phyloP scores from a whole-genome alignment of 1,140 invertebrate species.

The Drosophila albomicans region DNA sequence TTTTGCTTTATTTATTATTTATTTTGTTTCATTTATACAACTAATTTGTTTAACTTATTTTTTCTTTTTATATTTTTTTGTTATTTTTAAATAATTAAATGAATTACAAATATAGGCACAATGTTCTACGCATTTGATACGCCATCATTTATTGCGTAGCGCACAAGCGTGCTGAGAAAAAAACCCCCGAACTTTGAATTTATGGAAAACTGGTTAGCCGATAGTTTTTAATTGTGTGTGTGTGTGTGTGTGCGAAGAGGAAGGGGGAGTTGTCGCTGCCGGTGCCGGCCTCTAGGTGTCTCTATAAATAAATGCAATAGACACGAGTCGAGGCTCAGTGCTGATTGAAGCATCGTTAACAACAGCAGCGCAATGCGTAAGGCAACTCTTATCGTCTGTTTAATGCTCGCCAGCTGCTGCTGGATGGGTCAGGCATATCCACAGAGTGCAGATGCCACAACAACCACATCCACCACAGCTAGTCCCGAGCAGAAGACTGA shows the following conservation, averaged over 20 bases:
- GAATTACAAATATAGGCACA: background rate
- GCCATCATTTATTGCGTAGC: slow-evolving; percentile 12
- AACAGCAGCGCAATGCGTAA: slow-evolving; percentile 62
- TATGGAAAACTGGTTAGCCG: slow-evolving; percentile 56
- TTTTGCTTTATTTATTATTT: no score
- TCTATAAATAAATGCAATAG: slow-evolving; percentile 57
- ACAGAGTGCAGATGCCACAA: slow-evolving; percentile 20
- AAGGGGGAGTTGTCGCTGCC: background rate
- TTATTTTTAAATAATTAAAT: no score
- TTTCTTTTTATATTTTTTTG: no score
- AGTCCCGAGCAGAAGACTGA: slow-evolving; percentile 1
- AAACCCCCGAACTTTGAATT: slow-evolving; percentile 4
- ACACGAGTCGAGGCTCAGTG: slow-evolving; percentile 56
- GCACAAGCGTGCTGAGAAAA: slow-evolving; percentile 9
- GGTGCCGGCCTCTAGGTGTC: background rate
- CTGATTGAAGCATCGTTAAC: slow-evolving; percentile 38
- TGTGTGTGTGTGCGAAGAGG: background rate
- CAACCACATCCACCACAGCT: slow-evolving; percentile 27
- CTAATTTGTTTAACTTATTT: no score
- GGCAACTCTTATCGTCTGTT: slow-evolving; percentile 32
- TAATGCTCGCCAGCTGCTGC: slow-evolving; percentile 50
- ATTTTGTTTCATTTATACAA: no score
- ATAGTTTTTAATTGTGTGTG: background rate
- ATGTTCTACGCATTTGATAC: background rate
- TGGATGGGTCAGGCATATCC: slow-evolving; percentile 40